Base-by-base conservation (phyloP, 35 echinoderm and acorn worm species). In the Stichopus chloronotus region DNA sequence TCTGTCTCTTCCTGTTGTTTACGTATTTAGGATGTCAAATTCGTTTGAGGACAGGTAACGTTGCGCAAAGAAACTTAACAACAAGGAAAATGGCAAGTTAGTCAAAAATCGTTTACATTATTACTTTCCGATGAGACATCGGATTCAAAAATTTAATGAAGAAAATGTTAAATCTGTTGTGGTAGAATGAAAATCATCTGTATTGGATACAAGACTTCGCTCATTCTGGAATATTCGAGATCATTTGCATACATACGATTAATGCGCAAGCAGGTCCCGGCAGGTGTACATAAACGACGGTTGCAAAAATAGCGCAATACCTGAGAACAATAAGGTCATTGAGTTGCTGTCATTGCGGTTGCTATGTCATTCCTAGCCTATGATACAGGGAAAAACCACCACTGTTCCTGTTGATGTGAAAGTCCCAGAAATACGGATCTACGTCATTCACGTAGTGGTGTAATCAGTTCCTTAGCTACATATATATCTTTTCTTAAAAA, bases 251-350 rank as follows among this genome's bases (percentile, higher is more conserved):
- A 85, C 20, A 85, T 4, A 7, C 54, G 52, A 85, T 58, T 58
- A 30, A 55, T 85, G 9, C 55, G 82, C 82, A 58, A 20, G 17
- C 57, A 58, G 58, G 69, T 58, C 17, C 82, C 17, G 82, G 16
- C 82, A 85, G 9, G 19, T 85, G 3, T 5, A 56, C 8, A 58
- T 56, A n/a, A 16, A 53, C 80, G 82, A 85, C 82, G 54, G 82
- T 85, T 85, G 57, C 19, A 20, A 25, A 83, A 59, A 85, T 53
- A 58, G 82, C 82, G 56, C 81, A 84, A 84, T 84, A 58, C 6
- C 14, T 10, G 55, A 20, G 16, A 58, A 85, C 55, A 58, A 55
- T 58, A 85, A 58, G 57, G 57, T 85, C 69, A 74, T 74, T 74
- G 69, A 21, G 22, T 20, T 20, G 17, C 5, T 20, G 69, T 74